phyloP scores from a whole-genome alignment of 92 coral and sea anemone genomes.

The Siderastrea siderea region DNA sequence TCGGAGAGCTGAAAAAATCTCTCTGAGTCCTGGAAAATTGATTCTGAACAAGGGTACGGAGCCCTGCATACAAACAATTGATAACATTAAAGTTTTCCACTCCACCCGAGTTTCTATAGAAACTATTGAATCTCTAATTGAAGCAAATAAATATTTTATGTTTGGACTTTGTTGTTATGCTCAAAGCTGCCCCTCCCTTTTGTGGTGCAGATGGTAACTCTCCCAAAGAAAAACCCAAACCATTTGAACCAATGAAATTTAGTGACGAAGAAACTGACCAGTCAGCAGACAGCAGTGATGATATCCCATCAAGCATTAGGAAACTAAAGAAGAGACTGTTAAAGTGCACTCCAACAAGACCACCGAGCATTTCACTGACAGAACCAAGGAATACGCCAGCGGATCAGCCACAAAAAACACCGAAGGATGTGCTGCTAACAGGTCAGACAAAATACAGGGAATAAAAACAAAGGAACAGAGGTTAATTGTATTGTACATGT shows the following conservation, averaged over 20 bases:
- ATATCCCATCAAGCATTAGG: constrained; percentile 34
- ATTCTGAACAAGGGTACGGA: too few relatives aligned
- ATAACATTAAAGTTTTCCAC: too few relatives aligned
- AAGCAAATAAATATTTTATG: too few relatives aligned
- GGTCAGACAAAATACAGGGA: constrained; percentile 30
- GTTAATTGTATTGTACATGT: too few relatives aligned
- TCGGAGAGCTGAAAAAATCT: too few relatives aligned
- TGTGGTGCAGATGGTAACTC: background rate
- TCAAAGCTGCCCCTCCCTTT: background rate
- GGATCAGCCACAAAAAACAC: constrained; percentile 5
- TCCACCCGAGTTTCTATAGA: too few relatives aligned
- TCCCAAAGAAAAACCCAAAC: background rate
- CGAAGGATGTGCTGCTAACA: constrained; percentile 56
- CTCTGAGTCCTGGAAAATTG: too few relatives aligned
- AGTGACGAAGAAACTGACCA: constrained; percentile 8
- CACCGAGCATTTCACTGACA: constrained; percentile 8
- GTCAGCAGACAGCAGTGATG: constrained; percentile 19
- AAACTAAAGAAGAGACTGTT: constrained; percentile 40
- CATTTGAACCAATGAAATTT: constrained; percentile 8
- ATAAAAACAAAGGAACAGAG: too few relatives aligned
- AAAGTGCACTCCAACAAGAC: constrained; percentile 15
- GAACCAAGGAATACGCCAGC: constrained; percentile 29
- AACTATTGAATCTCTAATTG: too few relatives aligned
- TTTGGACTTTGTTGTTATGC: background rate
- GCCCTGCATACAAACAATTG: too few relatives aligned